Evolutionary conservation across 2,113 vertebrate genomes (phyloP), one percentile per base, ranked within the genome.

Genomic region (Hymenochirus boettgeri): DNA sequence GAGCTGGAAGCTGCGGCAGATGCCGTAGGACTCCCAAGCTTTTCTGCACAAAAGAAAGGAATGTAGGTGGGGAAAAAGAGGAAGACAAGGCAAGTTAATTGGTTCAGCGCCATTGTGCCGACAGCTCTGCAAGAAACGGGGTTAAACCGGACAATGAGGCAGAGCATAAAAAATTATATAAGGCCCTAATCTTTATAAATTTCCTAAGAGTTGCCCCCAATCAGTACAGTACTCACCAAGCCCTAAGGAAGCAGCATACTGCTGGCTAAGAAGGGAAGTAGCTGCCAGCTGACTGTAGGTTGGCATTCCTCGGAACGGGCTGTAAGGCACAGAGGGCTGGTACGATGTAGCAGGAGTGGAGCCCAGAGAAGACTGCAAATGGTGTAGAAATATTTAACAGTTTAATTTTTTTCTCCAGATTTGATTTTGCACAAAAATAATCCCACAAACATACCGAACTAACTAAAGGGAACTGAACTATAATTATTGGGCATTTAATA

Each of bases 231-330:
- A 88, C 90, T 85, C 81, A 97, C 96, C 96, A 70, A 97, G 79
- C 61, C 94, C 91, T 71, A 96, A 75, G 0, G 92, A 92, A 22
- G 93, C 89, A 37, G 91, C 90, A 26, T 93, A 96, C 75, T 96
- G 95, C 72, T 94, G 93, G 79, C 85, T 90, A 55, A 93, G 89
- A 47, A 96, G 83, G 62, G 94, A 91, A 77, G 82, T 90, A 76
- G 94, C 89, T 47, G 93, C 89, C 48, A 97, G 86, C 70, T 90
- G 93, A 82, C 87, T 92, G 74, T 94, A 98, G 46, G 89, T 74
- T 1, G 92, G 87, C 82, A 95, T 89, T 77, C 87, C 87, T 79
- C 89, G 78, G 65, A 93, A 85, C 2, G 92, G 91, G 77, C 93
- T 95, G 77, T 93, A 93, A 71, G 91, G 83, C 79, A 86, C 88